Evolutionary conservation across 2,888 invertebrate species (phyloP).

Genomic region (Hypolimnas misippus): DNA sequence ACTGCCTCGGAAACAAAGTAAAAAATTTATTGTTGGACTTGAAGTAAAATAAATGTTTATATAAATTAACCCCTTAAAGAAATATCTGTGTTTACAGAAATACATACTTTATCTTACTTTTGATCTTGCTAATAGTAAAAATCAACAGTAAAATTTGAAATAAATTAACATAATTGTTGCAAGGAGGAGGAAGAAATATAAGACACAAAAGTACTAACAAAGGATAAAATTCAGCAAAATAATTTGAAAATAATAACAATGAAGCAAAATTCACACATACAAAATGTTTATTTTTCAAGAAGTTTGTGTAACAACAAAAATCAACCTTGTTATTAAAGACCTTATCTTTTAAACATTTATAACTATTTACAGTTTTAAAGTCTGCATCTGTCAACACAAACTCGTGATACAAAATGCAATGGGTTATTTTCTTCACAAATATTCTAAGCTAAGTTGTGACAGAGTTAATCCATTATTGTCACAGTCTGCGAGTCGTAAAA

Average conservation of each 20-base stretch:
- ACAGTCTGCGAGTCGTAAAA: conserved; percentile 57
- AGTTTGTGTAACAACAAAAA: conserved; percentile 84
- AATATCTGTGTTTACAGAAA: conserved; percentile 9
- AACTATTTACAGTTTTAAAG: conserved; percentile 83
- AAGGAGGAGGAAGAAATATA: conserved; percentile 46
- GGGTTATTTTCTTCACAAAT: conserved; percentile 75
- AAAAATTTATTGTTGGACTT: neutral
- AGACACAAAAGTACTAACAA: conserved; percentile 15
- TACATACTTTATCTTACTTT: neutral
- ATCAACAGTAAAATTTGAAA: neutral
- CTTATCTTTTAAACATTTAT: conserved; percentile 78
- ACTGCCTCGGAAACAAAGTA: neutral
- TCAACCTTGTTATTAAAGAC: conserved; percentile 82
- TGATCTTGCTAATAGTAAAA: neutral
- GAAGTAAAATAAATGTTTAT: neutral
- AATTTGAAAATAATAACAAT: conserved; percentile 56
- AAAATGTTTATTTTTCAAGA: conserved; percentile 84
- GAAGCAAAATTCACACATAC: conserved; percentile 79
- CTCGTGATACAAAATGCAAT: conserved; percentile 81
- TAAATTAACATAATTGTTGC: conserved; percentile 18
- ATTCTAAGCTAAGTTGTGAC: conserved; percentile 81
- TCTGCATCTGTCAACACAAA: conserved; percentile 81
- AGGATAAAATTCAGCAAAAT: conserved; percentile 35
- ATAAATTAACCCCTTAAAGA: neutral
- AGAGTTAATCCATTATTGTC: conserved; percentile 78